Conservation (phyloP, 2,888 invertebrate genomes). For the Vannuccia rotundouncinata region DNA sequence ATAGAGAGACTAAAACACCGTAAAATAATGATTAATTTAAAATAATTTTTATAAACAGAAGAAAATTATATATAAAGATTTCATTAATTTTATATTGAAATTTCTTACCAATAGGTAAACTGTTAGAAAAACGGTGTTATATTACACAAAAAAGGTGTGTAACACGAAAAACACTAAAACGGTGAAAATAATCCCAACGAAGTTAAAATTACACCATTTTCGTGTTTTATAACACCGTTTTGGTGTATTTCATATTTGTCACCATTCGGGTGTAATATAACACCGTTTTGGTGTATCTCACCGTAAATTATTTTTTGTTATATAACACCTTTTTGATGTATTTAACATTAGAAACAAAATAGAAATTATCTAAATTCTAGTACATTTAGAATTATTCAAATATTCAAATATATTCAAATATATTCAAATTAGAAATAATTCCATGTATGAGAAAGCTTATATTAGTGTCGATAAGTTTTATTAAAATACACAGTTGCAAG, state of each 20-base stretch:
- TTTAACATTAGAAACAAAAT: not conserved
- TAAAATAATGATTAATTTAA: no score
- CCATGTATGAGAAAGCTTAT: no score
- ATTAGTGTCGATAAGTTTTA: no score
- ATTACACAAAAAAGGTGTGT: conserved; percentile 23
- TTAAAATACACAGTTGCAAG: no score
- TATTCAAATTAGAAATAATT: no score
- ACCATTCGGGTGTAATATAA: not conserved
- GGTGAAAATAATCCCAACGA: not conserved
- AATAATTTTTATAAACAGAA: no score
- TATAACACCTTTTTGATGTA: no score
- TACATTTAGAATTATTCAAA: not conserved
- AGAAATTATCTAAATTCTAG: not conserved
- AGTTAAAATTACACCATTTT: conserved; percentile 19
- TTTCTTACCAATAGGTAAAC: no score
- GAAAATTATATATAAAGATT: no score
- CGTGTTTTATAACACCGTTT: conserved; percentile 18
- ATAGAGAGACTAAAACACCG: no score
- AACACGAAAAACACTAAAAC: conserved; percentile 10
- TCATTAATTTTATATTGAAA: no score
- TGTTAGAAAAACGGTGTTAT: not conserved
- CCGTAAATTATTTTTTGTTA: no score
- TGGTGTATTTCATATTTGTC: not conserved
- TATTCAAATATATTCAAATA: conserved; percentile 3
- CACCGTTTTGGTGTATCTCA: not conserved